These are phyloP conservation scores for Lordiphosa andalusiaca DNA, from an alignment of 2,888 invertebrate species.

Conservation along the genomic window DNA sequence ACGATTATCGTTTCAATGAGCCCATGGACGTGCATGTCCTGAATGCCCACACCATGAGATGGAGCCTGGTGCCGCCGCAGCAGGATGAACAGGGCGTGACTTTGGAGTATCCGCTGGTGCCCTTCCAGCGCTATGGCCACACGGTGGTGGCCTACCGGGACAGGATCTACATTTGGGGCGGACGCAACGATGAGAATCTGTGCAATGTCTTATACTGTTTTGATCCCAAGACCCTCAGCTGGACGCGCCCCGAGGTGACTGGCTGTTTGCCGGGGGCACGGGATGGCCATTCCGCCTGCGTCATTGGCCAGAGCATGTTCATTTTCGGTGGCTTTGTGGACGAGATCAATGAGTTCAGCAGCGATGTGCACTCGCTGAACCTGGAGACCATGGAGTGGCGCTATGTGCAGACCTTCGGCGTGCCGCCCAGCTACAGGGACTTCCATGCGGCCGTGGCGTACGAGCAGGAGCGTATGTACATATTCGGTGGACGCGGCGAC, in stretches of 20 bases:
- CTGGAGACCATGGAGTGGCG: constrained; percentile 88
- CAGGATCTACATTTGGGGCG: constrained; percentile 92
- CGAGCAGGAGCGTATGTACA: constrained; percentile 89
- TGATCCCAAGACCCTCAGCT: constrained; percentile 86
- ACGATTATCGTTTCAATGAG: constrained; percentile 86
- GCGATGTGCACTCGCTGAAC: constrained; percentile 88
- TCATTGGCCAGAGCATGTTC: constrained; percentile 82
- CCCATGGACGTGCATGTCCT: constrained; percentile 94
- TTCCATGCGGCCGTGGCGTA: constrained; percentile 91
- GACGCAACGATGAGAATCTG: constrained; percentile 89
- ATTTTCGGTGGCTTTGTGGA: constrained; percentile 35
- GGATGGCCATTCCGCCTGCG: constrained; percentile 95
- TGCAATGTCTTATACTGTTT: constrained; percentile 91
- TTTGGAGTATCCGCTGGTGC: constrained; percentile 82
- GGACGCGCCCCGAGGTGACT: constrained; percentile 84
- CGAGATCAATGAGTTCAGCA: constrained; percentile 86
- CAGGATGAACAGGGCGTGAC: constrained; percentile 81
- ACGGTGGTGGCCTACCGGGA: constrained; percentile 91
- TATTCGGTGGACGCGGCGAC: constrained; percentile 94
- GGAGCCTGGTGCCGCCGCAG: constrained; percentile 82
- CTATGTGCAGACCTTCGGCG: constrained; percentile 84
- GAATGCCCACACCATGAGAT: constrained; percentile 85
- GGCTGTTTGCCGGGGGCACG: constrained; percentile 90
- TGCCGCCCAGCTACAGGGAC: constrained; percentile 88
- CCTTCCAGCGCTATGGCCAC: constrained; percentile 93